Evolutionary conservation across 2,797 vertebrate genomes (phyloP).

Genomic region (Scleropages formosus): DNA sequence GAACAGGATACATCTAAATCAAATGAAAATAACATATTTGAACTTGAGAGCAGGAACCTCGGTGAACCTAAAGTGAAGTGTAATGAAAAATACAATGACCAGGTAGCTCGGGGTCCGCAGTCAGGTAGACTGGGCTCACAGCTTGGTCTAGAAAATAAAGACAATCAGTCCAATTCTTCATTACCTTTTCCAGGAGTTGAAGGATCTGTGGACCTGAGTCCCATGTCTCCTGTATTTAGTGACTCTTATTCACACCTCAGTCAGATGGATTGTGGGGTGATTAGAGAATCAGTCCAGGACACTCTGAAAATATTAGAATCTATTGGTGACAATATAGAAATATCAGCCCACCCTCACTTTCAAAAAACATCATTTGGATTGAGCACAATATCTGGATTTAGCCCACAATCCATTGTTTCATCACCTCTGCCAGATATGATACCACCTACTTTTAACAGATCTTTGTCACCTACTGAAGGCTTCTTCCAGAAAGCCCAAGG

Average conservation of each 20-base stretch:
- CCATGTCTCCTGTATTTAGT: conserved; percentile 34
- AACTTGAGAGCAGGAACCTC: neutral
- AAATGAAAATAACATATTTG: neutral
- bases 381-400: conserved; percentile 21
- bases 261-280: neutral
- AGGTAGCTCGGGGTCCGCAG: neutral
- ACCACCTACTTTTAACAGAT: neutral
- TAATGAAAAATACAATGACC: neutral
- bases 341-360: neutral
- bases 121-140: neutral
- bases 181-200: neutral
- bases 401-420: neutral
- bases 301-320: neutral
- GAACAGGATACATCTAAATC: neutral
- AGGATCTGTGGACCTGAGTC: conserved; percentile 26
- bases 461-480: neutral
- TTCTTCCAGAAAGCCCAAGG: neutral
- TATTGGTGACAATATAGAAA: neutral
- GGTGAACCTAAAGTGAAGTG: neutral
- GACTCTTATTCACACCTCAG: conserved; percentile 26
- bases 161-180: neutral
- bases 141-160: neutral
- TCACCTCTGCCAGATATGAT: neutral
- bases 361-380: neutral
- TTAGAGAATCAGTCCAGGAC: neutral